Evolutionary conservation across 2,888 invertebrate genomes (phyloP), one percentile per base, ranked within the genome.

Genomic region (Cephonodes hylas): DNA sequence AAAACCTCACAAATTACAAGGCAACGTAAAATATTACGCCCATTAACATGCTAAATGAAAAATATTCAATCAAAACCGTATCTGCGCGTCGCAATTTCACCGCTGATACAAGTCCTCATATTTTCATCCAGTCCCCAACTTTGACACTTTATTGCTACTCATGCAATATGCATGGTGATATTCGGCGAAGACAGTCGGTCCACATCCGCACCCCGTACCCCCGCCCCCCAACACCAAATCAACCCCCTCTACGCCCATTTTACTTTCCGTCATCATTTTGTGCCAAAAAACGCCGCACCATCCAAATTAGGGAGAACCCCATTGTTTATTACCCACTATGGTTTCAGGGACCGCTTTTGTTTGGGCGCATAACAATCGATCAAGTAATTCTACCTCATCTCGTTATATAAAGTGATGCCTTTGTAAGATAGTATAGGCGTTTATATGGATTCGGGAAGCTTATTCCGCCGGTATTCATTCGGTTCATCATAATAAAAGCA

Each of bases 121-220:
- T 58, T 58, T 58, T 44, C 58, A 58, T 58, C 13, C 74, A 3
- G 7, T 27, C 68, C 72, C 74, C 70, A 75, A 83, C 78, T 85
- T 85, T 83, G 83, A 83, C 86, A 83, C 80, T 81, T 83, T 87
- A 88, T 88, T 84, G 82, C 77, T 69, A 69, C 85, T 87, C 87
- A 87, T 88, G 87, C 84, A 88, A 88, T 88, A 88, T 88, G 85
- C 87, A 88, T 88, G 85, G 79, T 84, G 80, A 85, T 84, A 82
- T 82, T 76, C 78, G 75, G 76, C 75, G 72, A 78, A 81, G 80
- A 82, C 74, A 79, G 27, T 53, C 53, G 53, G 25, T 31, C 27
- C 18, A 53, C 53, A 53, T 31, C 31, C 27, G 69, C 70, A 71
- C 67, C 69, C 75, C 70, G 69, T 71, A 71, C 67, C 69, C 75